phyloP scores from a whole-genome alignment of 2,113 vertebrate genomes.

The Myrmecobius fasciatus region DNA sequence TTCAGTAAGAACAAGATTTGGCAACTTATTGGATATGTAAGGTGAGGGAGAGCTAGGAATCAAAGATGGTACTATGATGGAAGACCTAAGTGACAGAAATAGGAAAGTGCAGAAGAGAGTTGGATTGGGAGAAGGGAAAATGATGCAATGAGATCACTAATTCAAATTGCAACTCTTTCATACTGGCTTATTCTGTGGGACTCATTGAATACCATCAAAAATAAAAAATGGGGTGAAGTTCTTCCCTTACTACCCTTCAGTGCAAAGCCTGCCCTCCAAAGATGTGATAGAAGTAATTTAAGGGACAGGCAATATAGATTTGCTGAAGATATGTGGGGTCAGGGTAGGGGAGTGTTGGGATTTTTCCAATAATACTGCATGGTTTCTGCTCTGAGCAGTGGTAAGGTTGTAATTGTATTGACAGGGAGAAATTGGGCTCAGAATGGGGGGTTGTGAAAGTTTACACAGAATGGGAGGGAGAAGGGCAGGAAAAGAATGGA shows the following conservation, averaged over 20 bases:
- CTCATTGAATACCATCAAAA: not conserved
- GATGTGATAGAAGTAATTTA: not conserved
- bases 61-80: not conserved
- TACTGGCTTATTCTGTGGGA: not conserved
- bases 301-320: not conserved
- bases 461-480: not conserved
- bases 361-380: not conserved
- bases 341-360: not conserved
- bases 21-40: not conserved
- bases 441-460: not conserved
- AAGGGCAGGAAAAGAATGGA: not conserved
- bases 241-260: not conserved
- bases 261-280: not conserved
- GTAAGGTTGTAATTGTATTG: too few species aligned
- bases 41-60: not conserved
- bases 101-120: not conserved
- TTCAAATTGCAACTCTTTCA: not conserved
- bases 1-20: not conserved
- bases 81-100: not conserved
- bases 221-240: not conserved
- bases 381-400: not conserved
- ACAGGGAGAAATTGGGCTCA: not conserved
- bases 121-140: not conserved
- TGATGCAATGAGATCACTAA: not conserved
- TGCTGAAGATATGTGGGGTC: not conserved